phyloP scores from a whole-genome alignment of 2,113 vertebrate genomes.

The Bothrops jararaca region DNA sequence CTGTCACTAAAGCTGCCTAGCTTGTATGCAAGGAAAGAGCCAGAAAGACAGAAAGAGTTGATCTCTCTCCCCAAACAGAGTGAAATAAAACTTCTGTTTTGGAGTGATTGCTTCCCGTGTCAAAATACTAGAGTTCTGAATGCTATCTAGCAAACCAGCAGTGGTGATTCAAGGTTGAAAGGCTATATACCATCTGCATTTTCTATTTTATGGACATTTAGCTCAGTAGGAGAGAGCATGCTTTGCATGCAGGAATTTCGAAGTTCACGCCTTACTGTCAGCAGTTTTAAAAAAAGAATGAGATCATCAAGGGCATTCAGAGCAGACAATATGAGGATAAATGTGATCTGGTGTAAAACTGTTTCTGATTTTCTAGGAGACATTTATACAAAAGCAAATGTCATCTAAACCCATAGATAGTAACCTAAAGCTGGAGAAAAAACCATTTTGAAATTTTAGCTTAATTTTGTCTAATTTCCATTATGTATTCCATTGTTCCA shows the following conservation, averaged over 20 bases:
- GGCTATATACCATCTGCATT: constrained; percentile 13
- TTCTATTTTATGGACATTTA: neutral
- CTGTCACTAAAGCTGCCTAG: constrained; percentile 46
- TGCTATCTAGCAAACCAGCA: constrained; percentile 16
- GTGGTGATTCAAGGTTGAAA: neutral
- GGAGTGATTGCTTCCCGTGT: constrained; percentile 35
- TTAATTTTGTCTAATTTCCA: neutral
- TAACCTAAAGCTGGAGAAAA: neutral
- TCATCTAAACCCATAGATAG: neutral
- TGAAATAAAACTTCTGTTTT: constrained; percentile 40
- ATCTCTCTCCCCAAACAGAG: constrained; percentile 42
- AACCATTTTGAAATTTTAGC: neutral
- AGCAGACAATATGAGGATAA: neutral
- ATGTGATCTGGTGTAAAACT: neutral
- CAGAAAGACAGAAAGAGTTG: constrained; percentile 33
- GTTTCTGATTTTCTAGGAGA: neutral
- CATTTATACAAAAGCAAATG: neutral
- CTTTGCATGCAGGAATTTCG: neutral
- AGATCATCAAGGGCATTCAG: neutral
- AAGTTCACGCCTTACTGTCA: neutral
- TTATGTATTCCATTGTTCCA: neutral
- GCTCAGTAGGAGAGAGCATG: neutral
- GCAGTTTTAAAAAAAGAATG: neutral
- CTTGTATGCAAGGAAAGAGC: constrained; percentile 1
- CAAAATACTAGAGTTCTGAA: constrained; percentile 16